Base-by-base conservation (phyloP, 2,797 vertebrate species). In the Synanceia verrucosa region DNA sequence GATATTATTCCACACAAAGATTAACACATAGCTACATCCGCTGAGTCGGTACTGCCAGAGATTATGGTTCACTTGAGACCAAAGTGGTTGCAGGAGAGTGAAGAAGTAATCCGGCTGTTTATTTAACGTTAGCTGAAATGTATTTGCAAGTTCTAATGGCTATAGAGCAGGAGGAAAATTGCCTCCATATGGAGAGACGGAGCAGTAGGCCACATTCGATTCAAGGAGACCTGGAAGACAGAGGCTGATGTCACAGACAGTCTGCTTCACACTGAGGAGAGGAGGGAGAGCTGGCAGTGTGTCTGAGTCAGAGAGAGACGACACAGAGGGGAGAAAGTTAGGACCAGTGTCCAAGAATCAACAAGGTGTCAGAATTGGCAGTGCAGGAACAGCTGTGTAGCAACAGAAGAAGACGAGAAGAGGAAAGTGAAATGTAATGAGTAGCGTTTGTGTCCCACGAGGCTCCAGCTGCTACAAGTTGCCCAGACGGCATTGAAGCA, bases 31-130 rank as follows among this genome's bases (percentile, higher is more conserved):
- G 60, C 64, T 68, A 31, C 70, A 84, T 86, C 78, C 76, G 9
- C 70, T 5, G 43, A 73, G 51, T 80, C 59, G 53, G 73, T 68
- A 70, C 71, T 72, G 82, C 72, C 69, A 62, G 60, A 85, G 73
- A 85, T 88, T 85, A 86, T 47, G 79, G 83, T 88, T 86, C 82
- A 83, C 82, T 84, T 80, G 78, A 85, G 80, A 89, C 83, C 78
- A 86, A 89, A 84, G 85, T 84, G 81, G 78, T 86, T 87, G 82
- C 81, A 86, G 68, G 73, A 91, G 89, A 91, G 88, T 82, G 87
- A 91, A 89, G 81, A 83, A 74, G 81, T 86, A 87, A 90, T 90
- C 73, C 63, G 47, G 36, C 72, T 89, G 87, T 92, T 90, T 91
- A 79, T 88, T 88, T 88, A 85, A 90, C 70, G 24, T 86, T 74